Evolutionary conservation across 2,888 invertebrate genomes (phyloP), one percentile per base, ranked within the genome.

Genomic region (Graphium colonna): DNA sequence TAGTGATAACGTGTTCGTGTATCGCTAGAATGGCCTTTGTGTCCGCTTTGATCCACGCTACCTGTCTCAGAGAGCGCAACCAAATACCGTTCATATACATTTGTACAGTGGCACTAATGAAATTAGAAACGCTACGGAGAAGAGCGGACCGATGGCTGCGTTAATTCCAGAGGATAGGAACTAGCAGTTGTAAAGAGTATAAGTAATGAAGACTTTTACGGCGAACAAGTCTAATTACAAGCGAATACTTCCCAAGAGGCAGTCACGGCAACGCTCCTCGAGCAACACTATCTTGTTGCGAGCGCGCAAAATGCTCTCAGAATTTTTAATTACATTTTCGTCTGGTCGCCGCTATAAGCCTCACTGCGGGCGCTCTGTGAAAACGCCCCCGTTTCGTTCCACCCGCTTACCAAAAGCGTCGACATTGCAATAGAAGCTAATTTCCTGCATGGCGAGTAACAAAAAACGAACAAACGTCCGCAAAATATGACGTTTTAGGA

Each of bases 41-140:
- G 89, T 97, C 96, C 62, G 96, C 96, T 88, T 97, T 97, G 88
- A 97, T 96, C 97, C 97, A 97, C 67, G 97, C 97, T 75, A 97
- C 97, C 97, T 97, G 90, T 75, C 62, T 60, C 67, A 55, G 55
- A 55, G 55, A 65, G 60, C 58, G 49, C 36, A 50, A 41, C 55
- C 58, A 50, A 45, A 55, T 44, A 52, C 53, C 56, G 53, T 57
- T 62, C 55, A 60, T 49, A 56, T 50, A 40, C 50, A 47, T 55
- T 53, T 17, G n/a, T 33, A 59, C 43, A 3, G 1, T 16, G 26
- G 36, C 16, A 38, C 52, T 45, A 52, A 44, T 8, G 28, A 52
- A 52, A 56, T 57, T 56, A 60, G 62, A 70, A 67, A 69, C 63
- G 64, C 67, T 66, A 64, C 76, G 71, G 73, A 68, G 69, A 55